Percentiles rank a stretch among this genome's conserved stretches.
Evolutionary conservation across 2,797 vertebrate species (phyloP).

Genomic region (Phataginus tetradactyla): DNA sequence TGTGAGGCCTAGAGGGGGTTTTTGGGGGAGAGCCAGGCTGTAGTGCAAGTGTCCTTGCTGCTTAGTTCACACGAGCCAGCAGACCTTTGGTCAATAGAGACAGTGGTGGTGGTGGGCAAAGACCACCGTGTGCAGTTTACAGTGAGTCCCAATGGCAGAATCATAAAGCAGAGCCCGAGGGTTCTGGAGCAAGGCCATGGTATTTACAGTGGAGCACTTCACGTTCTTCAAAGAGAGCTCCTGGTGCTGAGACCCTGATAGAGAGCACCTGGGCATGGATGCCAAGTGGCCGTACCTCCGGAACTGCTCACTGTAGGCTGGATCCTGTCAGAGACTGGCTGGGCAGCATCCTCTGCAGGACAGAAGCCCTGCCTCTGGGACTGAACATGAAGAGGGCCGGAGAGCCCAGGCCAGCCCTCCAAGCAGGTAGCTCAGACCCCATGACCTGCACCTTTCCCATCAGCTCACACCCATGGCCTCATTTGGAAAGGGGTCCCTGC

Average conservation of each 20-base stretch:
- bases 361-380: fast-evolving
- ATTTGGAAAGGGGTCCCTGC: background rate
- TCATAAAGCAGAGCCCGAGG: background rate
- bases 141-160: background rate
- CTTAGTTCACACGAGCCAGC: background rate
- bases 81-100: background rate
- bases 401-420: background rate
- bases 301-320: background rate
- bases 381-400: background rate
- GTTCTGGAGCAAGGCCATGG: background rate
- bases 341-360: background rate
- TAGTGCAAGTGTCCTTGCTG: background rate
- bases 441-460: too few species aligned
- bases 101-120: background rate
- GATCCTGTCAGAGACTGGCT: background rate
- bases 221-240: background rate
- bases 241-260: background rate
- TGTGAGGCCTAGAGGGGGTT: background rate
- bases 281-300: background rate
- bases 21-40: background rate
- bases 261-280: background rate
- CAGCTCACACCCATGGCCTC: background rate
- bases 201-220: background rate
- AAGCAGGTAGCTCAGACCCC: background rate
- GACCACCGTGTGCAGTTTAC: background rate